Evolutionary conservation across 2,888 invertebrate genomes (phyloP).

Genomic region (Esperia sulphurella): DNA sequence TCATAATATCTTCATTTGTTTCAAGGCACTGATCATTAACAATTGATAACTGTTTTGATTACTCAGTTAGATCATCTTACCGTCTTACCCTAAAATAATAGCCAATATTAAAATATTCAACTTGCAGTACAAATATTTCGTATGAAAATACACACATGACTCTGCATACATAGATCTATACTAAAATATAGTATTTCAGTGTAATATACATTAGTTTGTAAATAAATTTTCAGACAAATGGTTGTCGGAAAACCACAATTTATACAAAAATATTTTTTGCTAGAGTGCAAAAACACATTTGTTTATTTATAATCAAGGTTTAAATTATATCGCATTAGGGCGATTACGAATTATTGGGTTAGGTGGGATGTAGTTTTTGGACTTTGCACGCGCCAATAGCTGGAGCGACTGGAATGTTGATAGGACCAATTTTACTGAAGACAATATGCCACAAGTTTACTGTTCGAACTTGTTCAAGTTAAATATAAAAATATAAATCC

Average conservation of each 20-base stretch:
- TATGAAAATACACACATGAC: conserved; percentile 75
- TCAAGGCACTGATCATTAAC: conserved; percentile 71
- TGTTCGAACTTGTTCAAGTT: conserved; percentile 37
- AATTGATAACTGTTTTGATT: conserved; percentile 65
- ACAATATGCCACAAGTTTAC: conserved; percentile 41
- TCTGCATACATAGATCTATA: conserved; percentile 73
- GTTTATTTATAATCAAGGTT: conserved; percentile 33
- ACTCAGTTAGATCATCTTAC: conserved; percentile 60
- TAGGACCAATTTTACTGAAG: conserved; percentile 32
- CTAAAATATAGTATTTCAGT: conserved; percentile 67
- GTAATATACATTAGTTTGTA: conserved; percentile 70
- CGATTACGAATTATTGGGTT: conserved; percentile 45
- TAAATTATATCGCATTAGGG: conserved; percentile 40
- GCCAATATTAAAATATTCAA: conserved; percentile 75
- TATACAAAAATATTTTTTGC: conserved; percentile 71
- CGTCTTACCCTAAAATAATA: conserved; percentile 69
- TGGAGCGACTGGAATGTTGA: conserved; percentile 65
- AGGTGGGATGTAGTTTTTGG: conserved; percentile 73
- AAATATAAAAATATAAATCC: conserved; percentile 28
- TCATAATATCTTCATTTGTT: conserved; percentile 41
- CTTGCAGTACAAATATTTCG: conserved; percentile 67
- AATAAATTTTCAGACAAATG: conserved; percentile 59
- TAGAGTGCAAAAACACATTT: conserved; percentile 45
- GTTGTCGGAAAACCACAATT: conserved; percentile 56
- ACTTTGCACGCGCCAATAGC: conserved; percentile 54